Percentiles rank a stretch among this genome's conserved stretches.
Conservation (phyloP, 2,797 vertebrate species). For the Gouania willdenowi region DNA sequence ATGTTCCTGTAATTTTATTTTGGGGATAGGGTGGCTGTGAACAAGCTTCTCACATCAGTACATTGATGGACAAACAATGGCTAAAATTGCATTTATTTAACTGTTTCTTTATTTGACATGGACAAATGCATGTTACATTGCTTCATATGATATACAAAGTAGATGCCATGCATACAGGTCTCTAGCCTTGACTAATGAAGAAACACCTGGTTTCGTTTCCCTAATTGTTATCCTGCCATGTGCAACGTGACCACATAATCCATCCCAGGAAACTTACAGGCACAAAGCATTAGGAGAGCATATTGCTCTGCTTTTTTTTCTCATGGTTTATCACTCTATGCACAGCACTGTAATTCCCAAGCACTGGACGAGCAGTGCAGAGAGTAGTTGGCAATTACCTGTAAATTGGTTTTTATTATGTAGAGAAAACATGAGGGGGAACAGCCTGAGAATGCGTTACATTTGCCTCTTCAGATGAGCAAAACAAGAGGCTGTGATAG, state of each 20-base stretch:
- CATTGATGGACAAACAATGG: no score
- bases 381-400: slow-evolving; percentile 53
- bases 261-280: slow-evolving; percentile 13
- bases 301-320: slow-evolving; percentile 19
- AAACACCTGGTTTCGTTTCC: background rate
- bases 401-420: slow-evolving; percentile 58
- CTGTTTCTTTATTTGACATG: no score
- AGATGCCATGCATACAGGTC: no score
- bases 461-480: slow-evolving; percentile 13
- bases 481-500: slow-evolving; percentile 11
- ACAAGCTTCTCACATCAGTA: no score
- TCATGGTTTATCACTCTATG: slow-evolving; percentile 31
- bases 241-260: slow-evolving; percentile 14
- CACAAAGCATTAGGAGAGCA: slow-evolving; percentile 31
- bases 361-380: slow-evolving; percentile 24
- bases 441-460: slow-evolving; percentile 20
- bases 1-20: no score
- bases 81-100: no score
- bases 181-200: no score
- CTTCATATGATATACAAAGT: no score
- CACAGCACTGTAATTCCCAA: slow-evolving; percentile 36
- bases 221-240: background rate
- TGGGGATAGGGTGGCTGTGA: no score
- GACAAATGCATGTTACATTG: no score
- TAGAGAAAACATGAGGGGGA: slow-evolving; percentile 12